Evolutionary conservation across 2,888 invertebrate genomes (phyloP), one percentile per base, ranked within the genome.

Genomic region (Caenorhabditis japonica): DNA sequence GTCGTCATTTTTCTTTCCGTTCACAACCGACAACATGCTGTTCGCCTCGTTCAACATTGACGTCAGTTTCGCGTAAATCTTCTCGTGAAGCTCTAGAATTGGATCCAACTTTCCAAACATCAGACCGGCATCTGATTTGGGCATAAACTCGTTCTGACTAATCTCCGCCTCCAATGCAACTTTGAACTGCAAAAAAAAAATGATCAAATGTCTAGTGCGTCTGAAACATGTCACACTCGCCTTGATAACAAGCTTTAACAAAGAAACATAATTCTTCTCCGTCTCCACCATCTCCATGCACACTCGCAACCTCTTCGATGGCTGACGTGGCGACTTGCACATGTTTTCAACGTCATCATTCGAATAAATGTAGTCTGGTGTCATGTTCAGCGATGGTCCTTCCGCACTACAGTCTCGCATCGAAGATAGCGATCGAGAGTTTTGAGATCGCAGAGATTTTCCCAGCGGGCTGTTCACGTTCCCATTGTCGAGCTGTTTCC

Each of bases 261-360:
- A 95, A 74, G 93, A 93, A 71, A 97, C 95, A 89, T 97, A 99
- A 91, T 99, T 99, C 70, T 93, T 93, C 89, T 99, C 99, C 0
- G 99, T 99, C 89, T 95, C 94, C 76, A 94, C 91, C 84, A 99
- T 91, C 89, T 99, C 97, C 89, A 93, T 91, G 88, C 93, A 93
- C 52, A 94, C 93, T 21, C 55, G 39, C 4, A 75, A 34, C 8
- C 94, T 90, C 3, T 92, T 92, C 43, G 93, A 92, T 13, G 75
- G 71, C 39, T 60, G 70, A 21, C 61, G 74, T 7, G 83, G 82
- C 21, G 79, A 76, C 25, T 66, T 72, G 36, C 76, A 51, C 30
- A 70, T 36, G 36, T 71, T 68, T 34, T 80, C 82, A 7, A 80
- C 36, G 36, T 79, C 81, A 56, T 81, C 81, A 19, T 75, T 77